Evolutionary conservation across 2,888 invertebrate species (phyloP).

Genomic region (Diloba caeruleocephala): DNA sequence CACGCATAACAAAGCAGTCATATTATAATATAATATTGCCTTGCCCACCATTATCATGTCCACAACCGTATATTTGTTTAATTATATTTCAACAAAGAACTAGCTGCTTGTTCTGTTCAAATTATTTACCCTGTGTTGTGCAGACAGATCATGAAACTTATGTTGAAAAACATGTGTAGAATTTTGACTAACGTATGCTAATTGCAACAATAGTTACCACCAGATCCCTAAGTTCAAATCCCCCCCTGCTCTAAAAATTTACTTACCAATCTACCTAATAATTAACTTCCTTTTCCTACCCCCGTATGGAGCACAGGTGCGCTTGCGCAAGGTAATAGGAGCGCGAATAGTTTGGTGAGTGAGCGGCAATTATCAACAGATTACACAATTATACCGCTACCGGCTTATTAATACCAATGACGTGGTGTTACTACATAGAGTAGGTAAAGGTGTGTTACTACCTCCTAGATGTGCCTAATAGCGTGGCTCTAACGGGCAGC

Average conservation of each 20-base stretch:
- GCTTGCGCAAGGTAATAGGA: conserved; percentile 27
- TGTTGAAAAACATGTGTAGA: not conserved
- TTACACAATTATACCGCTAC: conserved; percentile 77
- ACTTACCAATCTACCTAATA: not conserved
- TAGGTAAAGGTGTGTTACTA: conserved; percentile 9
- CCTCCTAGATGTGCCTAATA: too few species aligned
- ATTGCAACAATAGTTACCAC: too few species aligned
- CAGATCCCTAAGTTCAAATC: too few species aligned
- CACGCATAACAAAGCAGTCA: conserved; percentile 43
- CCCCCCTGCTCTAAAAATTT: too few species aligned
- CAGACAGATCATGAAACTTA: conserved; percentile 20
- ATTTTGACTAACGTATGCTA: not conserved
- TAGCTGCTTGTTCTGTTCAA: conserved; percentile 67
- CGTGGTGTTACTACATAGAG: conserved; percentile 65
- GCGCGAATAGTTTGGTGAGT: conserved; percentile 46
- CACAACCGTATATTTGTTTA: conserved; percentile 58
- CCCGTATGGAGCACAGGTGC: conserved; percentile 43
- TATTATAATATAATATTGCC: conserved; percentile 37
- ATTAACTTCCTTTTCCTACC: not conserved
- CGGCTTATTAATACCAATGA: conserved; percentile 85
- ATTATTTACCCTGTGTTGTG: conserved; percentile 63
- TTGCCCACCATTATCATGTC: conserved; percentile 43
- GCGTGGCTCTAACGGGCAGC: too few species aligned
- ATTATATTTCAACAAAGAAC: conserved; percentile 63
- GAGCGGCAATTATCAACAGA: conserved; percentile 54